Base-by-base conservation (phyloP, 2,113 vertebrate genomes). In the Dasyprocta punctata region DNA sequence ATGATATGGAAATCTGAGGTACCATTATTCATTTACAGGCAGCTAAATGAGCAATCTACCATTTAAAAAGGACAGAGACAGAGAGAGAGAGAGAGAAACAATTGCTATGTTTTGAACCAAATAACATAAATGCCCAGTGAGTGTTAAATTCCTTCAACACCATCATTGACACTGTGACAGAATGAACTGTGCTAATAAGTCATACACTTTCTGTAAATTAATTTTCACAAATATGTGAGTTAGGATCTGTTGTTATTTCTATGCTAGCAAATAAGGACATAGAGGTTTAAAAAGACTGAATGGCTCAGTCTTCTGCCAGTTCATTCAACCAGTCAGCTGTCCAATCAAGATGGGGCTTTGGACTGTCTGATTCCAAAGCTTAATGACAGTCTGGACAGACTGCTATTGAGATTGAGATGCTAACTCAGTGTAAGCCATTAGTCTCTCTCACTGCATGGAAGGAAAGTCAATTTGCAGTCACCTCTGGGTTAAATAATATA, bases 401-500 rank as follows among this genome's bases (percentile, higher is more conserved):
- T 84, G n/a, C 78, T 56, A 6, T 2, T 47, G n/a, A 84, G 61
- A 87, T 12, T 24, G 67, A 95, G 38, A 77, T 30, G 58, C 17
- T 93, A 89, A 86, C n/a, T 75, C n/a, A 16, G 24, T 30, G 0
- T n/a, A 65, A 92, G 1, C 61, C 65, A 58, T 87, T 83, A 38
- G 19, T 54, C 56, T 87, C 58, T 84, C 41, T 54, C 28, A 60
- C 24, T 58, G 14, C 60, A 69, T 7, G 26, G n/a, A 77, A 97
- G 41, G 56, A 90, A 90, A 95, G 54, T 86, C 63, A 73, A 63
- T 92, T 81, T 94, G 49, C 10, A 90, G 26, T 80, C 24, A 92
- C 20, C 84, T 92, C 30, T 38, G n/a, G 41, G 20, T 81, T 86
- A 96, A 89, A 93, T 75, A 90, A 90, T 67, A 92, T 41, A 75